These are phyloP conservation scores for Ochropleura plecta DNA, from an alignment of 2,888 invertebrate species.

Conservation along the genomic window DNA sequence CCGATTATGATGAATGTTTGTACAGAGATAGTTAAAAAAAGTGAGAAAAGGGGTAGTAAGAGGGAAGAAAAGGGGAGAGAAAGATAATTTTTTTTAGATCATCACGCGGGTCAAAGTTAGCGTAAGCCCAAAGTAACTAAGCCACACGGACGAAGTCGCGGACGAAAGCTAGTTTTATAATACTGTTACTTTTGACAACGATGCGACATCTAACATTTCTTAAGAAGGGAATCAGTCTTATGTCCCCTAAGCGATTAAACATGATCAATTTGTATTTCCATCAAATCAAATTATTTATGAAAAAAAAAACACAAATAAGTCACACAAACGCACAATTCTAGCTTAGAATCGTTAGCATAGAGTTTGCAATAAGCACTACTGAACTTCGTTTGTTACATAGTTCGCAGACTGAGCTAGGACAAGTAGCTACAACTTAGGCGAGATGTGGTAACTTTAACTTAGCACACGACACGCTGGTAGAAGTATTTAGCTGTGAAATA, in stretches of 20 bases:
- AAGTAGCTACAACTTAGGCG: slow-evolving; percentile 36
- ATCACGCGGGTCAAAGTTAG: too few species aligned
- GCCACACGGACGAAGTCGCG: too few species aligned
- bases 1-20: too few species aligned
- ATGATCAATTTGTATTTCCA: too few species aligned
- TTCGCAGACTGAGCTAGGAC: slow-evolving; percentile 18
- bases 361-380: slow-evolving; percentile 39
- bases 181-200: not conserved
- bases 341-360: slow-evolving; percentile 25
- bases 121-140: too few species aligned
- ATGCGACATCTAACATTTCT: not conserved
- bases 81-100: too few species aligned
- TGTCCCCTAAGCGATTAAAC: too few species aligned
- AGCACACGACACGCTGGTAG: not conserved
- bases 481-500: not conserved
- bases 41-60: too few species aligned
- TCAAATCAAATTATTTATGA: too few species aligned
- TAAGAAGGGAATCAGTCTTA: not conserved
- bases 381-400: slow-evolving; percentile 46
- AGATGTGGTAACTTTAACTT: slow-evolving; percentile 41
- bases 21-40: too few species aligned
- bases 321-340: slow-evolving; percentile 8
- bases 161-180: not conserved
- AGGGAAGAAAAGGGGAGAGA: too few species aligned
- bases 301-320: not conserved